Conservation (phyloP, 1,140 invertebrate species). For the Cydia amplana region DNA sequence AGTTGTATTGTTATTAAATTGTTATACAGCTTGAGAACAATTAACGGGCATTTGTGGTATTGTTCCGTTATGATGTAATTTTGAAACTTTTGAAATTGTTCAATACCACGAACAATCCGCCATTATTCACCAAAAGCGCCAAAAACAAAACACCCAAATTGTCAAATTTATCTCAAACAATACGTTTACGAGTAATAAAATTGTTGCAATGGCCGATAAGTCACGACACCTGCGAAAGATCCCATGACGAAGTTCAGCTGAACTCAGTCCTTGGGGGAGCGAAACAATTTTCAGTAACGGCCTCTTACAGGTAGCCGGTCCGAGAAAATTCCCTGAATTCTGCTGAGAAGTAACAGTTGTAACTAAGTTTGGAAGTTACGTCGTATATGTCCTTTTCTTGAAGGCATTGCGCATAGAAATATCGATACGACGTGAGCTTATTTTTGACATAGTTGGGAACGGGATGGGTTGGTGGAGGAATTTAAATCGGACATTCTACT, state of each 20-base stretch:
- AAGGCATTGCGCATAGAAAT: slow-evolving; percentile 56
- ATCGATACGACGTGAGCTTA: slow-evolving; percentile 50
- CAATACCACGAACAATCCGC: background rate
- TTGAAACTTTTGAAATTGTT: background rate
- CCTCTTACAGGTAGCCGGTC: slow-evolving; percentile 52
- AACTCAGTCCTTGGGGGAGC: slow-evolving; percentile 49
- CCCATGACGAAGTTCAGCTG: slow-evolving; percentile 48
- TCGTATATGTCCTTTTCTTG: background rate
- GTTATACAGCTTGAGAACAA: too few relatives aligned
- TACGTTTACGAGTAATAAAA: slow-evolving; percentile 55
- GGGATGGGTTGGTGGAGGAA: slow-evolving; percentile 6
- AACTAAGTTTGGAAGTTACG: background rate
- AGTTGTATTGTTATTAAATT: too few relatives aligned
- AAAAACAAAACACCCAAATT: slow-evolving; percentile 26
- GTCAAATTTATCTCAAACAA: slow-evolving; percentile 30
- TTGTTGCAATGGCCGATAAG: slow-evolving; percentile 52
- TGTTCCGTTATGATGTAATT: background rate
- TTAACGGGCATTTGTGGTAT: too few relatives aligned
- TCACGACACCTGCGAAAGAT: slow-evolving; percentile 62
- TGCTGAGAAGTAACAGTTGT: background rate
- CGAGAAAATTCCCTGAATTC: slow-evolving; percentile 45
- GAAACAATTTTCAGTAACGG: slow-evolving; percentile 69
- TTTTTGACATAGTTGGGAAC: slow-evolving; percentile 36
- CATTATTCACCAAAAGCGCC: slow-evolving; percentile 15
- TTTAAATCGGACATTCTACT: background rate